Conservation (phyloP, 2,888 invertebrate genomes). For the Phortica magna region DNA sequence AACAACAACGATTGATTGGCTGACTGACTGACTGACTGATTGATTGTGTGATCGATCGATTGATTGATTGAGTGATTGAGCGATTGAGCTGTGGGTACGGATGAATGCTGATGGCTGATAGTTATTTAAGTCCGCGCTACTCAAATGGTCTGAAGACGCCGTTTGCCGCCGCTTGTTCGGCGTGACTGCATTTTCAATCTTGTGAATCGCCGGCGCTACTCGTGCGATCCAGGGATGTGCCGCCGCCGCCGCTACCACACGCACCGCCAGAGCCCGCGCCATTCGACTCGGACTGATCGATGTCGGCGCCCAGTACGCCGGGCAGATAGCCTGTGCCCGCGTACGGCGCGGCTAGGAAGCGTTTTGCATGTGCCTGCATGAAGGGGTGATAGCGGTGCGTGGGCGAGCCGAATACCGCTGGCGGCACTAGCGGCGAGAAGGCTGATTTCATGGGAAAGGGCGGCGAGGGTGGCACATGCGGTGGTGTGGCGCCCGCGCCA, state of each 20-base stretch:
- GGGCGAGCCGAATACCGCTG: slow-evolving; percentile 76
- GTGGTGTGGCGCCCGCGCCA: slow-evolving; percentile 78
- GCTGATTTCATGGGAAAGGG: slow-evolving; percentile 82
- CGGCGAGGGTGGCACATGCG: slow-evolving; percentile 74
- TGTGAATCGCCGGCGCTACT: slow-evolving; percentile 78
- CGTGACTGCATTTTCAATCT: slow-evolving; percentile 71
- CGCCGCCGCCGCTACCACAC: slow-evolving; percentile 65
- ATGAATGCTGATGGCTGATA: no score
- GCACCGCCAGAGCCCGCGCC: slow-evolving; percentile 55
- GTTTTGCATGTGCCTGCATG: slow-evolving; percentile 83
- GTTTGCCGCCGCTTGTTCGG: slow-evolving; percentile 43
- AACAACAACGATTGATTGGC: background rate
- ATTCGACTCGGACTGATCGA: slow-evolving; percentile 77
- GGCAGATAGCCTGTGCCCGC: slow-evolving; percentile 90
- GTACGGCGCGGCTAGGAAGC: slow-evolving; percentile 90
- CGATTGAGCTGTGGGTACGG: no score
- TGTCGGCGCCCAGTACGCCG: slow-evolving; percentile 82
- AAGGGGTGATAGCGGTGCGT: slow-evolving; percentile 77
- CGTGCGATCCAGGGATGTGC: slow-evolving; percentile 76
- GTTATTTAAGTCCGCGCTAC: slow-evolving; percentile 43
- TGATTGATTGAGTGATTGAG: background rate
- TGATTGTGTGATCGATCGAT: background rate
- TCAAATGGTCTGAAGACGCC: slow-evolving; percentile 70
- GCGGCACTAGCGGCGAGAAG: slow-evolving; percentile 86
- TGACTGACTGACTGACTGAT: background rate